Evolutionary conservation across 2,888 invertebrate genomes (phyloP).

Genomic region (Macrosoma leucophasiata): DNA sequence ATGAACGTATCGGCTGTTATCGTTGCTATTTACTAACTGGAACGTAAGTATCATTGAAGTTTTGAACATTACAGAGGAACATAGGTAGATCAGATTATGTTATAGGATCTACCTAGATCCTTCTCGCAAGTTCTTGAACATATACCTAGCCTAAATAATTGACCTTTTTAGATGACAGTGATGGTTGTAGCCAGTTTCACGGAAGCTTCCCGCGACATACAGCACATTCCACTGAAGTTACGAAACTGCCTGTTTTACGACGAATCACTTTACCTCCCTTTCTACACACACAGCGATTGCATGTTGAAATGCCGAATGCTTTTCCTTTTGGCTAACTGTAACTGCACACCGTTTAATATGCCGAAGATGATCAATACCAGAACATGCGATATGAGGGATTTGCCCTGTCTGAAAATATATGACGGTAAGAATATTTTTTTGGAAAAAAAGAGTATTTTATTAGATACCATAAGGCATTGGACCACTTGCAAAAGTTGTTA

Average conservation of each 20-base stretch:
- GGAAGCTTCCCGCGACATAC: constrained; percentile 61
- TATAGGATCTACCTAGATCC: no score
- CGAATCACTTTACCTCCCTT: constrained; percentile 61
- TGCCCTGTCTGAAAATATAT: constrained; percentile 62
- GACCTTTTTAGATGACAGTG: constrained; percentile 51
- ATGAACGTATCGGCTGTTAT: no score
- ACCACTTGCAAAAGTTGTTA: no score
- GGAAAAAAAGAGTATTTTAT: no score
- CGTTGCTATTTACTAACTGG: no score
- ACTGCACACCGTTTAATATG: constrained; percentile 76
- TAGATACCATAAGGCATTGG: no score
- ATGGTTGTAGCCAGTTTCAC: constrained; percentile 58
- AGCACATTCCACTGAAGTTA: constrained; percentile 50
- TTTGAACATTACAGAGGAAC: no score
- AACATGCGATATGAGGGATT: constrained; percentile 69
- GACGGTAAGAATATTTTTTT: no score
- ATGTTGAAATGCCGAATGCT: constrained; percentile 73
- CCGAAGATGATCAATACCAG: constrained; percentile 49
- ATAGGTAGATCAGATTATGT: no score
- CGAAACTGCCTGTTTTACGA: constrained; percentile 76
- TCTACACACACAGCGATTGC: constrained; percentile 77
- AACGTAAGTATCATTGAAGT: no score
- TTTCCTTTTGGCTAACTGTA: constrained; percentile 67
- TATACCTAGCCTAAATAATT: no score
- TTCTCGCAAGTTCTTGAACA: no score